Conservation (phyloP, 1,140 invertebrate genomes). For the Metaphire vulgaris region DNA sequence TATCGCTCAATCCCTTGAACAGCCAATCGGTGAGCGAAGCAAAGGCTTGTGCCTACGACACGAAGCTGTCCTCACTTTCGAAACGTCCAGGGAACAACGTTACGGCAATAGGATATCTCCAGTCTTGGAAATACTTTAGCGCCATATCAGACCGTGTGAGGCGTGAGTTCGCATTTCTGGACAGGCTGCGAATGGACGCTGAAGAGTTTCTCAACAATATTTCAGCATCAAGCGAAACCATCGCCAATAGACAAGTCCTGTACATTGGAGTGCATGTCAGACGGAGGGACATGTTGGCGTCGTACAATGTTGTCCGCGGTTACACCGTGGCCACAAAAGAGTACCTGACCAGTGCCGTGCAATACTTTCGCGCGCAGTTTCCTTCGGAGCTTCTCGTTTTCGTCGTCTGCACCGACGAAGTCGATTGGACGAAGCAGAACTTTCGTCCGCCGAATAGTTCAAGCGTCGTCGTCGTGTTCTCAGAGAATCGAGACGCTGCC, state of each 20-base stretch:
- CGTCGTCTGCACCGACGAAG: conserved; percentile 37
- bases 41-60: neutral
- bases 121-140: conserved; percentile 29
- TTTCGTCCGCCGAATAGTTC: neutral
- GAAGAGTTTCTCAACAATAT: conserved; percentile 20
- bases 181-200: neutral
- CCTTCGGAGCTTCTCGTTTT: conserved; percentile 23
- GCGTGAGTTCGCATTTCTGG: conserved; percentile 14
- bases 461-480: neutral
- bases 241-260: no score
- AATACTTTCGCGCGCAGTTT: neutral
- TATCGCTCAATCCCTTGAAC: neutral
- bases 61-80: neutral
- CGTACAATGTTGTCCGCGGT: neutral
- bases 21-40: neutral
- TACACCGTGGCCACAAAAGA: neutral
- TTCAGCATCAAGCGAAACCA: conserved; percentile 19
- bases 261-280: conserved; percentile 10
- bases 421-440: conserved; percentile 31
- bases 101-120: conserved; percentile 11
- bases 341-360: neutral
- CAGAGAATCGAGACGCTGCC: conserved; percentile 25
- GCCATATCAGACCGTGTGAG: neutral
- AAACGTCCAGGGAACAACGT: neutral
- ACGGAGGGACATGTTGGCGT: neutral